Conservation (phyloP, 2,113 vertebrate species). For the Menura novaehollandiae region DNA sequence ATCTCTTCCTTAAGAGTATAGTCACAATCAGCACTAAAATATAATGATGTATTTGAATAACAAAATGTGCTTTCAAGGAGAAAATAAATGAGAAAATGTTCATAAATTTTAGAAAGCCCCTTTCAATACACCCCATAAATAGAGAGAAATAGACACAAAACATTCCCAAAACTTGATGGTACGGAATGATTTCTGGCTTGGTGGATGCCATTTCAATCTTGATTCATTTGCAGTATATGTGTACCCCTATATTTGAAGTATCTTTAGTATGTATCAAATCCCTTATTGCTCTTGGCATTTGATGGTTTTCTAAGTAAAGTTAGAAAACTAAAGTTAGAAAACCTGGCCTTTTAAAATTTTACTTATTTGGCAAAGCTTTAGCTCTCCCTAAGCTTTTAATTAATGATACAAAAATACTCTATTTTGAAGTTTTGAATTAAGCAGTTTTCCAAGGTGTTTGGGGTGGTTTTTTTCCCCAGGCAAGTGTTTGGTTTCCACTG, state of each 20-base stretch:
- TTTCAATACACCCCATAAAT: background rate
- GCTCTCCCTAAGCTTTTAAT: background rate
- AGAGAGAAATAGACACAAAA: background rate
- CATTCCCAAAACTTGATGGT: background rate
- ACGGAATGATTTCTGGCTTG: background rate
- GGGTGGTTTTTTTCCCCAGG: fast-evolving
- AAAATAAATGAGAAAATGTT: background rate
- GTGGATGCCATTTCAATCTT: background rate
- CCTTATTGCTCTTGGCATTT: background rate
- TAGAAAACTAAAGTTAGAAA: background rate
- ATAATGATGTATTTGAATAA: background rate
- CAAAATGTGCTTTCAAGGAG: background rate
- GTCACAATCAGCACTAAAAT: background rate
- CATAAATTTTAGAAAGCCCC: background rate
- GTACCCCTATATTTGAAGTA: background rate
- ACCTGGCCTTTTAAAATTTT: background rate
- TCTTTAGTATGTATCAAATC: background rate
- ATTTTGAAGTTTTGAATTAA: background rate
- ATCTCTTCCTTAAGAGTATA: background rate
- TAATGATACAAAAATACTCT: background rate
- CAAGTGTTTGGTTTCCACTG: background rate
- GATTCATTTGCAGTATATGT: background rate
- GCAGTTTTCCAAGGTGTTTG: background rate
- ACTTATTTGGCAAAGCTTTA: background rate
- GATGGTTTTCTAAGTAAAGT: background rate